Evolutionary conservation across 1,140 invertebrate genomes (phyloP), one percentile per base, ranked within the genome.

Genomic region (Hormaphis cornu): DNA sequence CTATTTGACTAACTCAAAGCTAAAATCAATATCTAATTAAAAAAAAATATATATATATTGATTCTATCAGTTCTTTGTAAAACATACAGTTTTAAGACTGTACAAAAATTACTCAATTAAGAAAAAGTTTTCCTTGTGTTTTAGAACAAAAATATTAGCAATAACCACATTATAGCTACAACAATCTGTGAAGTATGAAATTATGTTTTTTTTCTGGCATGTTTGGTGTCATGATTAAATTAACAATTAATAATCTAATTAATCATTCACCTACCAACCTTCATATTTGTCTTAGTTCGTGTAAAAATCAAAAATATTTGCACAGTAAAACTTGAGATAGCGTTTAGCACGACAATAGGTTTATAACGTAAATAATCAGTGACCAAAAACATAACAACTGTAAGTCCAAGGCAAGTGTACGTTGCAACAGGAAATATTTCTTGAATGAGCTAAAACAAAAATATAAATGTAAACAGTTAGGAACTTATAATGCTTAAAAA

Each of bases 331-430:
- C 86, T 89, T 61, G 82, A 81, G 14, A 85, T 70, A 1, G 84
- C 88, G 73, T 89, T 85, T 52, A 91, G 75, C 18, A 94, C 81
- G 37, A 95, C 89, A 0, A 94, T 80, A 12, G 89, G 88, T 76
- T 95, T 94, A 76, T 95, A 95, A 72, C 87, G 79, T 37, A 91
- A 75, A 74, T 89, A 85, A 79, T 93, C 91, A 1, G 90, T 93
- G 8, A 93, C 77, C 2, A 94, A 79, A 76, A 94, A 91, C 10
- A 91, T 82, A 1, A 90, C 74, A n/a, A 91, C 78, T 3, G 92
- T 76, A 24, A 85, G 83, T 0, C 82, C 79, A 52, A 93, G 78
- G 75, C 90, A 89, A 1, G 86, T 84, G 76, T 93, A 94, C 0
- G 89, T 93, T 72, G 86, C 85, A n/a, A 91, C 79, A 24, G 91